A percentile compares a stretch with the other conserved stretches of the same genome.
Evolutionary conservation across 2,797 vertebrate species (phyloP).

Genomic region (Peromyscus aztecus): DNA sequence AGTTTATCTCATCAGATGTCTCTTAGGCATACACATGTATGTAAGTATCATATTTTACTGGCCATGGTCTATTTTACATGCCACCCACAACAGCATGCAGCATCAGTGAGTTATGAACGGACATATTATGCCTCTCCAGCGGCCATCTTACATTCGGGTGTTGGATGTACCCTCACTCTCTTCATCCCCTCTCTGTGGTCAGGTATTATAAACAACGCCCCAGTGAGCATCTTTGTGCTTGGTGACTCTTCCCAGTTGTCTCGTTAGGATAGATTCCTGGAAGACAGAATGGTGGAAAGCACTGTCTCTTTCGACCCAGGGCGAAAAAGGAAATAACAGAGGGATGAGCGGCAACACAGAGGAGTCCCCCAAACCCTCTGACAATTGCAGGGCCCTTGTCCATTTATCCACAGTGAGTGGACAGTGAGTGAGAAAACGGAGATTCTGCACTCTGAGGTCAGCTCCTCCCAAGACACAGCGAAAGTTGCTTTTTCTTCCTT

Average conservation of each 20-base stretch:
- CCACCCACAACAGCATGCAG: background rate
- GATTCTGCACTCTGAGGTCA: background rate
- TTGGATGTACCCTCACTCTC: background rate
- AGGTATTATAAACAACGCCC: background rate
- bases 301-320: background rate
- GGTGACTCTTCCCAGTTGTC: background rate
- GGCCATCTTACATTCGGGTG: background rate
- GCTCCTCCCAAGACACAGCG: background rate
- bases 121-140: background rate
- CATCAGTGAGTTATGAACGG: background rate
- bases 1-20: background rate
- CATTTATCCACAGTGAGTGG: background rate
- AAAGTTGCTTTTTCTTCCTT: background rate
- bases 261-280: background rate
- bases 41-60: background rate
- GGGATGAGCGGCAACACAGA: background rate
- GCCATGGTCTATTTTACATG: background rate
- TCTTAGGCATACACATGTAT: background rate
- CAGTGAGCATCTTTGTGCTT: background rate
- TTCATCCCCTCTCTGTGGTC: background rate
- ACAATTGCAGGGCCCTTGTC: background rate
- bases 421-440: background rate
- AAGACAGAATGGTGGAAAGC: background rate
- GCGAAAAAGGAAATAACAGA: background rate
- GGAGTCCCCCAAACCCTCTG: background rate